Base-by-base conservation (phyloP, 2,113 vertebrate species). In the Tupaia chinensis region DNA sequence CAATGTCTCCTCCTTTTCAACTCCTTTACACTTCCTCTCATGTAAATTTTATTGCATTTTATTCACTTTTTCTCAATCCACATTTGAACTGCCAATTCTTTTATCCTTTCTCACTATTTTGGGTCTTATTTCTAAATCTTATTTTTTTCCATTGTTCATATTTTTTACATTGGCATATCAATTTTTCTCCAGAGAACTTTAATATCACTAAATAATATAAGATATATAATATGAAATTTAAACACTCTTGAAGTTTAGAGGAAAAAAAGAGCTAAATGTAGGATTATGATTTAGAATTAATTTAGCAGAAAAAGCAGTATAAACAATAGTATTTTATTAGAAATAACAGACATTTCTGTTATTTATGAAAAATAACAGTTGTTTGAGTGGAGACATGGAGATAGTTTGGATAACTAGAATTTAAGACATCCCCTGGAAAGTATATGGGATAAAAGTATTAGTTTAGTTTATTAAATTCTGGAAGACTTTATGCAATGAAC, bases 151-250 rank as follows among this genome's bases (percentile, higher is more conserved):
- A 27, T 73, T 86, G 81, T 92, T 89, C 7, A 68, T 25, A 17
- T 92, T 73, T 68, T 87, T 87, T 22, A 87, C 29, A 83, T 89
- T 63, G 69, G 7, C 1, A 44, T 91, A 63, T 53, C 9, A 72
- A 1, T 66, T 44, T 94, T 89, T 76, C 22, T 74, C 32, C 73
- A 87, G 87, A 77, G 13, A 16, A 80, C 13, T 88, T 84, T 91
- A 65, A 14, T 84, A n/a, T 27, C 9, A 74, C 69, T 3, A 63
- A 79, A 69, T 65, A 11, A 20, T 53, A 29, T 63, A 63, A 53
- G 17, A 83, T 19, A 32, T 14, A 0, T 11, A 1, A 44, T 56
- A 20, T 23, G 78, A 10, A 81, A 60, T 74, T 70, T 68, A 70
- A 65, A 70, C 17, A 61, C 6, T 86, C n/a, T 88, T 61, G 25